These are phyloP conservation scores for Parus major DNA, from an alignment of 2,113 vertebrate genomes.

Conservation along the genomic window DNA sequence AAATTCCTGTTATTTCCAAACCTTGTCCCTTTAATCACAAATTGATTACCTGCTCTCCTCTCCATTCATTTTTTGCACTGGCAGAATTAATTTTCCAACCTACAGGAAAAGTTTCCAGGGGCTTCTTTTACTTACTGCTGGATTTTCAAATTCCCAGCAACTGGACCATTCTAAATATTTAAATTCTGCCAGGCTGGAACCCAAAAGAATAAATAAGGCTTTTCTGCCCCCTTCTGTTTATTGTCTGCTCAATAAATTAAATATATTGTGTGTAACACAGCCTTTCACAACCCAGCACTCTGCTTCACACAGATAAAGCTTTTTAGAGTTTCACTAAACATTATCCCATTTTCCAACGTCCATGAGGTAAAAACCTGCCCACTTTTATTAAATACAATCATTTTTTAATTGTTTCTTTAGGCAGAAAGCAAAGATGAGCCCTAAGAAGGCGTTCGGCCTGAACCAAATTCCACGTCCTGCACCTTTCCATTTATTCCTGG, in stretches of 20 bases:
- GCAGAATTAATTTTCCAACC: neutral
- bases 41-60: neutral
- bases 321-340: neutral
- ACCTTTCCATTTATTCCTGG: neutral
- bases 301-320: neutral
- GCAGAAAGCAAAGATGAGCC: neutral
- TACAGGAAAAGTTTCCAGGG: neutral
- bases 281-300: neutral
- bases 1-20: neutral
- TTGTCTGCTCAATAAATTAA: neutral
- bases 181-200: neutral
- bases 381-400: neutral
- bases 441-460: neutral
- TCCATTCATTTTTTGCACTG: neutral
- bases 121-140: neutral
- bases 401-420: neutral
- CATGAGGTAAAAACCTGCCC: neutral
- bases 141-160: neutral
- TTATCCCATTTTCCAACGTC: neutral
- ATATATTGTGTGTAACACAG: neutral
- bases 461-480: neutral
- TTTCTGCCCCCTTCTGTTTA: slow-evolving; percentile 69
- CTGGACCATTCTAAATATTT: neutral
- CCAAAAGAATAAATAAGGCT: neutral
- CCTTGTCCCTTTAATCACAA: neutral